phyloP scores from a whole-genome alignment of 2,888 invertebrate species.

The Seladonia tumulorum region DNA sequence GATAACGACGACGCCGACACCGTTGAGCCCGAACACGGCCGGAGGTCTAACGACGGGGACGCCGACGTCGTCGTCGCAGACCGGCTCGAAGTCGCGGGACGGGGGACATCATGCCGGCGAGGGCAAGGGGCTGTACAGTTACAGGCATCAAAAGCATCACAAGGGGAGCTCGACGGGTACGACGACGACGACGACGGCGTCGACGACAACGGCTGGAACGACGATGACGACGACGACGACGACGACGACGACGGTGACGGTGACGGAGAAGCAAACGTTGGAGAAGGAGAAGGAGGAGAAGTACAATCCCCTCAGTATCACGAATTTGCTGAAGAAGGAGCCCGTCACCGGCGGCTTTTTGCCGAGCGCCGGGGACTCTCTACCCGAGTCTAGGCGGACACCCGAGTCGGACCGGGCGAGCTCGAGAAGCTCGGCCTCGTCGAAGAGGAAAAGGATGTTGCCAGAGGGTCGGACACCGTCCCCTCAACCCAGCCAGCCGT shows the following conservation, averaged over 20 bases:
- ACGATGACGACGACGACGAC: neutral
- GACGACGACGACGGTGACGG: neutral
- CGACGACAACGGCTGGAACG: neutral
- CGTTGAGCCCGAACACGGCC: conserved; percentile 75
- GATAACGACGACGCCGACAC: conserved; percentile 65
- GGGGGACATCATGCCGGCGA: conserved; percentile 75
- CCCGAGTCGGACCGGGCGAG: conserved; percentile 85
- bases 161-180: conserved; percentile 32
- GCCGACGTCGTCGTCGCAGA: conserved; percentile 67
- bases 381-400: conserved; percentile 83
- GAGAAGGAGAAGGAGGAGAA: conserved; percentile 78
- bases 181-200: neutral
- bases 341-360: conserved; percentile 69
- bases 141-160: conserved; percentile 76
- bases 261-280: conserved; percentile 64
- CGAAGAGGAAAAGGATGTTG: conserved; percentile 80
- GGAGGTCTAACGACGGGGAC: conserved; percentile 52
- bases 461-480: conserved; percentile 82
- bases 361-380: conserved; percentile 81
- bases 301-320: conserved; percentile 83
- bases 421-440: conserved; percentile 80
- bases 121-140: conserved; percentile 79
- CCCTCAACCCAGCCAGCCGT: conserved; percentile 77
- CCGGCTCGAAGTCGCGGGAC: conserved; percentile 77
- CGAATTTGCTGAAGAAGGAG: conserved; percentile 82